These are phyloP conservation scores for Denticeps clupeoides DNA, from an alignment of 2,797 vertebrate genomes.

Conservation along the genomic window DNA sequence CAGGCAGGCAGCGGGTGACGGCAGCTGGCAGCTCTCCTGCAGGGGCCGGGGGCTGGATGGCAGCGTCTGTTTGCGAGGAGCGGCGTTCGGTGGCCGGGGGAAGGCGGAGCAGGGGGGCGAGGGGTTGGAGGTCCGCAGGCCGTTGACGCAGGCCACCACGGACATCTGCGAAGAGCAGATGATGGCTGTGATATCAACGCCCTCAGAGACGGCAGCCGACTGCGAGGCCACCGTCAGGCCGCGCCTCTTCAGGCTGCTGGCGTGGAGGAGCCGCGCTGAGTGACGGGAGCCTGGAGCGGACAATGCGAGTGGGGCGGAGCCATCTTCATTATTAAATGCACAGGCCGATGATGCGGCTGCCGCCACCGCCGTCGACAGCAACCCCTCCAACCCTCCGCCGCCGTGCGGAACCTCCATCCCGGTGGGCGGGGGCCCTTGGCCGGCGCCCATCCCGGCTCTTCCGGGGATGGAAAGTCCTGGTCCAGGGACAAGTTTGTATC, in stretches of 20 bases:
- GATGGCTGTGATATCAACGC: constrained; percentile 72
- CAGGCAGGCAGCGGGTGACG: constrained; percentile 69
- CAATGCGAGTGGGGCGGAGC: constrained; percentile 74
- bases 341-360: constrained; percentile 48
- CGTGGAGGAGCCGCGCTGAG: constrained; percentile 61
- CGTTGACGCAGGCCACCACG: constrained; percentile 77
- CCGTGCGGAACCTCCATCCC: constrained; percentile 55
- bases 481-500: constrained; percentile 61
- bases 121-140: constrained; percentile 61
- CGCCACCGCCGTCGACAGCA: constrained; percentile 43
- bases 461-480: constrained; percentile 46
- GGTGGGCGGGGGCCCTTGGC: constrained; percentile 46
- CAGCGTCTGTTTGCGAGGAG: constrained; percentile 40
- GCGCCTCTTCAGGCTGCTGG: constrained; percentile 75
- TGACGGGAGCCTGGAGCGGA: constrained; percentile 69
- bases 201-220: constrained; percentile 44
- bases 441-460: constrained; percentile 41
- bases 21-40: constrained; percentile 65
- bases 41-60: constrained; percentile 54
- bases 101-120: constrained; percentile 54
- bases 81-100: constrained; percentile 35
- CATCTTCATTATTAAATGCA: constrained; percentile 83
- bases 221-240: constrained; percentile 69
- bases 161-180: constrained; percentile 81
- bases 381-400: constrained; percentile 47